phyloP scores from a whole-genome alignment of 2,888 invertebrate species.

The Eupithecia insigniata region DNA sequence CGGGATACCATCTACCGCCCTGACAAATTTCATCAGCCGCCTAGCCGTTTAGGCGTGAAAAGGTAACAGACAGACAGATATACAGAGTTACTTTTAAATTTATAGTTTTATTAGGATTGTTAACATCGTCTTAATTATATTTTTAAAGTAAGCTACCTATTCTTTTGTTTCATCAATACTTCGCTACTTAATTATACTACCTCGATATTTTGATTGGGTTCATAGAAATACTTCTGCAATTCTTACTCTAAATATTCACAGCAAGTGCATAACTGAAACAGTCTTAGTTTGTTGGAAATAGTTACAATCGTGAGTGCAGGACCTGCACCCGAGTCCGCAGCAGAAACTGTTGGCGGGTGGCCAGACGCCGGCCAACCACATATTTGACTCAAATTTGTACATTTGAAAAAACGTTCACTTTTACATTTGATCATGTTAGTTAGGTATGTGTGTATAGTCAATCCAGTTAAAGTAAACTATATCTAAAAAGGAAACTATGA shows the following conservation, averaged over 20 bases:
- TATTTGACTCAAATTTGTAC: not conserved
- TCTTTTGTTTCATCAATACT: no score
- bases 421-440: not conserved
- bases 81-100: no score
- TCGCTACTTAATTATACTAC: not conserved
- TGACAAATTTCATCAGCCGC: no score
- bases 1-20: no score
- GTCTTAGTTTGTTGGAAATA: conserved; percentile 67
- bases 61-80: no score
- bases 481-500: no score
- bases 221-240: not conserved
- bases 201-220: not conserved
- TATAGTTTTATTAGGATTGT: no score
- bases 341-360: not conserved
- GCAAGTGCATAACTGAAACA: not conserved
- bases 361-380: not conserved
- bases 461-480: no score
- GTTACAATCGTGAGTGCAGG: conserved; percentile 63
- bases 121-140: no score
- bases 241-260: not conserved
- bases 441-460: no score
- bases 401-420: not conserved
- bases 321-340: not conserved
- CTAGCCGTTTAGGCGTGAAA: no score
- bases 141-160: no score